Evolutionary conservation across 2,113 vertebrate genomes (phyloP).

Genomic region (Gymnobelideus leadbeateri): DNA sequence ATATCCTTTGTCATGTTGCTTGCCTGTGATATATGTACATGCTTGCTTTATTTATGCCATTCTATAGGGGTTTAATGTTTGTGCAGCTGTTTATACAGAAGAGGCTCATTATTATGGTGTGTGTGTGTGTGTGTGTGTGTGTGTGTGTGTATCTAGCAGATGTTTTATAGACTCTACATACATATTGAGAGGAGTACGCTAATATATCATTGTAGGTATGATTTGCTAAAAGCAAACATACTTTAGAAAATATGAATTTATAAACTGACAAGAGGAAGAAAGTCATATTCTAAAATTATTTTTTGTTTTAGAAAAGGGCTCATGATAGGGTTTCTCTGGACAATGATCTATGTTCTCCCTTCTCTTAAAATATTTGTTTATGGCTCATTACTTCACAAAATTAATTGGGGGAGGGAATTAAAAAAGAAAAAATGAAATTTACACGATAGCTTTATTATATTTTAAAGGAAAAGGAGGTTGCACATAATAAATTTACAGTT

Average conservation of each 20-base stretch:
- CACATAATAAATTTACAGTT: too few species aligned
- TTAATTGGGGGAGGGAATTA: neutral
- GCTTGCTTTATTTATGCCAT: slow-evolving; percentile 45
- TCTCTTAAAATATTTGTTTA: neutral
- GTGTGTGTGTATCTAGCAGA: neutral
- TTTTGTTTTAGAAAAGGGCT: slow-evolving; percentile 13
- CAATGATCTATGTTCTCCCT: neutral
- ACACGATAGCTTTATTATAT: too few species aligned
- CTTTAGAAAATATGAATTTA: neutral
- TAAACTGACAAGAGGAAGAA: neutral
- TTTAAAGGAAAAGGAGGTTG: too few species aligned
- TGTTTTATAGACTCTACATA: neutral
- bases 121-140: neutral
- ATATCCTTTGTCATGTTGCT: slow-evolving; percentile 14
- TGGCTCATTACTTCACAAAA: neutral
- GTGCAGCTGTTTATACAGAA: slow-evolving; percentile 45
- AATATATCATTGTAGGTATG: neutral
- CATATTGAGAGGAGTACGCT: neutral
- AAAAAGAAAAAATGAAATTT: neutral
- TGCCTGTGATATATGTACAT: slow-evolving; percentile 18
- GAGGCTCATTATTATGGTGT: slow-evolving; percentile 7
- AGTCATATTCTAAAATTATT: neutral
- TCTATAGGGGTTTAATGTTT: slow-evolving; percentile 22
- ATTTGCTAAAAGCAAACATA: slow-evolving; percentile 1
- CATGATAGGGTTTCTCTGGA: neutral